Evolutionary conservation across 2,888 invertebrate species (phyloP).

Genomic region (Aphelenchoides bicaudatus): DNA sequence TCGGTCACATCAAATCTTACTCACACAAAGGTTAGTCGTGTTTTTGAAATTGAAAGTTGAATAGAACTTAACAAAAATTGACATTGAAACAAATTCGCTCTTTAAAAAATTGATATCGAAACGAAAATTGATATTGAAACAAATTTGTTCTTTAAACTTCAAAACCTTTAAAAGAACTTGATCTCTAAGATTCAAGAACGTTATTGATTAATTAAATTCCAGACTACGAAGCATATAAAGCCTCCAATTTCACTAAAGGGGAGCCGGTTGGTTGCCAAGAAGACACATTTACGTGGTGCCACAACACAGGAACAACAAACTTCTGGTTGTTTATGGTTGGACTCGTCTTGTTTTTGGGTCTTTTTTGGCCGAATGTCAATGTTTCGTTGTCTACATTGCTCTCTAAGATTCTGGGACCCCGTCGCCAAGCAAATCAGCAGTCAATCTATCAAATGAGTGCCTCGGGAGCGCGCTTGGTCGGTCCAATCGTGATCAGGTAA

Average conservation of each 20-base stretch:
- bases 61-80: not conserved
- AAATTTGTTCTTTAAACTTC: too few species aligned
- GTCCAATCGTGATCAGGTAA: slow-evolving; percentile 37
- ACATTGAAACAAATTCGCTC: too few species aligned
- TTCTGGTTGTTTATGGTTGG: slow-evolving; percentile 26
- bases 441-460: slow-evolving; percentile 39
- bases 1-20: slow-evolving; percentile 22
- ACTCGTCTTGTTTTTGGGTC: slow-evolving; percentile 48
- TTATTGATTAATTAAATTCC: too few species aligned
- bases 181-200: too few species aligned
- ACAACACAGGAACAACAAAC: slow-evolving; percentile 22
- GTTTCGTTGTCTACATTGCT: slow-evolving; percentile 55
- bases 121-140: too few species aligned
- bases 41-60: too few species aligned
- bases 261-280: slow-evolving; percentile 25
- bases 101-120: too few species aligned
- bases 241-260: too few species aligned
- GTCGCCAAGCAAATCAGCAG: slow-evolving; percentile 54
- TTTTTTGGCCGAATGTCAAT: slow-evolving; percentile 60
- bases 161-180: too few species aligned
- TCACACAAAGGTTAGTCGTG: slow-evolving; percentile 17
- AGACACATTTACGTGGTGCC: slow-evolving; percentile 28
- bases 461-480: slow-evolving; percentile 34
- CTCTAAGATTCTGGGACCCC: slow-evolving; percentile 59
- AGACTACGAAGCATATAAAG: too few species aligned